phyloP scores from a whole-genome alignment of 2,888 invertebrate species.

The Epinotia bilunana region DNA sequence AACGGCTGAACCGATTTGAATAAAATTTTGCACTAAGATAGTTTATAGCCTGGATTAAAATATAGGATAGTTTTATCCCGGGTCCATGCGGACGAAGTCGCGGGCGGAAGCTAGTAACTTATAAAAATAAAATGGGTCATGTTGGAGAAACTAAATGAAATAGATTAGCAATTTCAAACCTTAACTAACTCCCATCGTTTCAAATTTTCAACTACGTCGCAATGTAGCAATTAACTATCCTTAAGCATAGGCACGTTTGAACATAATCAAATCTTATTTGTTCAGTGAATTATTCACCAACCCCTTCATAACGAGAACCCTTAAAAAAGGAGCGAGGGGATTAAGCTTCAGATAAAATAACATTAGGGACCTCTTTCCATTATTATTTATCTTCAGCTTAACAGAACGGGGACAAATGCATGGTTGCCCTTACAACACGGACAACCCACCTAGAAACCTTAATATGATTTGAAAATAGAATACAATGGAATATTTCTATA shows the following conservation, averaged over 20 bases:
- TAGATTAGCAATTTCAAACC: not conserved
- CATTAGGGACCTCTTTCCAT: not conserved
- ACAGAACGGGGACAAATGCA: constrained; percentile 1
- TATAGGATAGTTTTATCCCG: no score
- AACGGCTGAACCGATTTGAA: no score
- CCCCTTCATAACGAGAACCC: constrained; percentile 15
- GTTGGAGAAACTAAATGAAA: not conserved
- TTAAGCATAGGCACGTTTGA: constrained; percentile 21
- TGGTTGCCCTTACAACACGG: not conserved
- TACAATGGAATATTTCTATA: constrained; percentile 1
- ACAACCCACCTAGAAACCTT: not conserved
- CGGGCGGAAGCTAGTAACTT: no score
- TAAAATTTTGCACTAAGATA: no score
- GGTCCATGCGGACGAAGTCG: no score
- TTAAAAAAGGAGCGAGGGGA: constrained; percentile 1
- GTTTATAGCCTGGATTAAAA: no score
- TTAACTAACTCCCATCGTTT: not conserved
- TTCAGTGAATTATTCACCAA: constrained; percentile 27
- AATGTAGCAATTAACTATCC: not conserved
- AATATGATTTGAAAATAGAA: not conserved
- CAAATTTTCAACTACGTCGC: not conserved
- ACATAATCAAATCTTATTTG: constrained; percentile 32
- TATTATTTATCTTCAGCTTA: constrained; percentile 9
- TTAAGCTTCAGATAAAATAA: not conserved
- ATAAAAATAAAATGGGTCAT: no score